Base-by-base conservation (phyloP, 2,797 vertebrate species). In the Eulemur albifrons region DNA sequence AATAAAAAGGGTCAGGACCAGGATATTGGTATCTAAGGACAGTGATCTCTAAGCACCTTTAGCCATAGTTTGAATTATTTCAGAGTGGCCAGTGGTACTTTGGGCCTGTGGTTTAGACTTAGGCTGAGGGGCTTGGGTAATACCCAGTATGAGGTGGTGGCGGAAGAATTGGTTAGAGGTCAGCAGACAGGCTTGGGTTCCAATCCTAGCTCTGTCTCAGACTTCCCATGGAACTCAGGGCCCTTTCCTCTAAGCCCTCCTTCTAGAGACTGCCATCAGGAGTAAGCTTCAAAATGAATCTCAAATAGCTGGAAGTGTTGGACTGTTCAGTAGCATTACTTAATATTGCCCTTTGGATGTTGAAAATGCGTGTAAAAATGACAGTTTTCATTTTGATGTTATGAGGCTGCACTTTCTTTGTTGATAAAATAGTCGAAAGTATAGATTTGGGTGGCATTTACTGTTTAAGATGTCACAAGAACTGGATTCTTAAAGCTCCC, bases 291-390 rank as follows among this genome's bases (percentile, higher is more conserved):
- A 89, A 13, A 87, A 61, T 88, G 88, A 65, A 93, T n/a, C 9
- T 52, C 61, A 86, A 15, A 57, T 85, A 94, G 79, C 83, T 88
- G 70, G 93, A 95, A 80, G 83, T 65, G 35, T 80, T 95, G 63
- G 52, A 48, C 32, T 79, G 12, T 82, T 25, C 40, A 43, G 1
- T 70, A 77, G 18, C 35, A 57, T 93, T 87, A 69, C 27, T 88
- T 65, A 83, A 61, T 61, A 35, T 43, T 93, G 40, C n/a, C 81
- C 85, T 94, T 35, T 82, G 30, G 38, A 88, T 61, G 7, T 84
- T 93, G 73, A n/a, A 93, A 93, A 91, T 95, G 9, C 82, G 38
- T 93, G 5, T 82, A 75, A 82, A 95, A 95, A 65, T 70, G 48
- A 59, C 43, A 84, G 23, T 85, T 96, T 96, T 90, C 57, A 38